Evolutionary conservation across 2,113 vertebrate genomes (phyloP), one percentile per base, ranked within the genome.

Genomic region (Semnornis frantzii): DNA sequence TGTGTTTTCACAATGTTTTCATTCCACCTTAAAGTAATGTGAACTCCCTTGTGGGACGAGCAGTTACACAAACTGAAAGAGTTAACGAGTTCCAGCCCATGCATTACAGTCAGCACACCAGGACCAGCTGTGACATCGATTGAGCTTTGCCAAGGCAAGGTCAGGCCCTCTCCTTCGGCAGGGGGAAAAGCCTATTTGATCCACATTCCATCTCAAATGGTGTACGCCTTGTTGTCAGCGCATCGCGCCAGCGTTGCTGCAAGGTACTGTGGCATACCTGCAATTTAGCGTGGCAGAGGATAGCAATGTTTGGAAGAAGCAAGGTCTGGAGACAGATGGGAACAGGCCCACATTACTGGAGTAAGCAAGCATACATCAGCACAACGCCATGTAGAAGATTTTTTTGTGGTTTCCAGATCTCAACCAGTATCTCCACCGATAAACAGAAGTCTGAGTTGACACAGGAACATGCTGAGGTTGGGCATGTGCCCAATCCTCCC

Each of bases 1-100:
- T 94, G 64, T 94, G 64, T 94, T 81, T 78, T 88, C 77, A 87
- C 85, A 75, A 92, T 80, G 90, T 50, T 69, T 79, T 83, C 55
- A 83, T 74, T 84, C 64, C 82, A 85, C 82, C 87, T 59, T 30
- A 73, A 95, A 88, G 76, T 37, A 57, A 73, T 10, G 55, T 12
- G 83, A 83, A 93, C 68, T 65, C 85, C 92, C 55, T 74, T 4
- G 18, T 84, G 82, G 90, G 92, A 73, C 7, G 11, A 62, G 79
- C 8, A 0, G 84, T 68, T 85, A 83, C 82, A 86, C 48, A 5
- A 69, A 89, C 72, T 66, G 70, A 44, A 55, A 21, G 78, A 78
- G 65, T 71, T 84, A 31, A 10, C 87, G 75, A 42, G 42, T 85
- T 93, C 86, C 94, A 86, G 5, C 75, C 92, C 54, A 10, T 76